Conservation (phyloP, 2,113 vertebrate species). For the Cynopterus brachyotis region DNA sequence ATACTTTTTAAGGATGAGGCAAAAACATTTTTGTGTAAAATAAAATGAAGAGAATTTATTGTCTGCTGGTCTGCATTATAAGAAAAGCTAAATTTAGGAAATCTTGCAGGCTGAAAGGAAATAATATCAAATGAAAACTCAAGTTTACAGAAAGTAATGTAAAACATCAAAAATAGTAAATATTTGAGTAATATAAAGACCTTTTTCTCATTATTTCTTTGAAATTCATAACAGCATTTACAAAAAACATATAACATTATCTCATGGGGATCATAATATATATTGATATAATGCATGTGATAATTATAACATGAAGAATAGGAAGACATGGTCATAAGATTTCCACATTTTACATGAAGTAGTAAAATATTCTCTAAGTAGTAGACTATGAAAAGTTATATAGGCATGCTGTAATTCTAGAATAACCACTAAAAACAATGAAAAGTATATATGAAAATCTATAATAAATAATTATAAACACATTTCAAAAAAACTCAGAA, state of each 20-base stretch:
- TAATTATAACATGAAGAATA: neutral
- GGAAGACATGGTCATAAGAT: neutral
- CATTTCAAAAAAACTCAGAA: neutral
- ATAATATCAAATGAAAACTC: neutral
- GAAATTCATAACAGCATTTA: too few relatives aligned
- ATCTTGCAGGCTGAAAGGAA: neutral
- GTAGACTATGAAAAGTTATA: neutral
- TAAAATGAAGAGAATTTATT: neutral
- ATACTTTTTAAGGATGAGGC: neutral
- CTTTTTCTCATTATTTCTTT: too few relatives aligned
- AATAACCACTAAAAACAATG: neutral
- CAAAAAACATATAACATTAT: neutral
- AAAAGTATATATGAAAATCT: neutral
- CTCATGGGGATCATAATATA: neutral
- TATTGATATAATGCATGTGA: neutral
- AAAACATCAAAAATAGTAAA: neutral
- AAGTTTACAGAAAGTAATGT: neutral
- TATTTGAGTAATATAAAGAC: neutral
- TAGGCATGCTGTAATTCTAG: neutral
- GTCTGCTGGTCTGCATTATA: neutral
- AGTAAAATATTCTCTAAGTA: neutral
- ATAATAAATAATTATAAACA: neutral
- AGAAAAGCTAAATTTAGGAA: neutral
- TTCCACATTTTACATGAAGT: neutral
- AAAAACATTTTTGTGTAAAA: slow-evolving; percentile 12